Evolutionary conservation across 2,797 vertebrate genomes (phyloP).

Genomic region (Melanotaenia parkinsoni): DNA sequence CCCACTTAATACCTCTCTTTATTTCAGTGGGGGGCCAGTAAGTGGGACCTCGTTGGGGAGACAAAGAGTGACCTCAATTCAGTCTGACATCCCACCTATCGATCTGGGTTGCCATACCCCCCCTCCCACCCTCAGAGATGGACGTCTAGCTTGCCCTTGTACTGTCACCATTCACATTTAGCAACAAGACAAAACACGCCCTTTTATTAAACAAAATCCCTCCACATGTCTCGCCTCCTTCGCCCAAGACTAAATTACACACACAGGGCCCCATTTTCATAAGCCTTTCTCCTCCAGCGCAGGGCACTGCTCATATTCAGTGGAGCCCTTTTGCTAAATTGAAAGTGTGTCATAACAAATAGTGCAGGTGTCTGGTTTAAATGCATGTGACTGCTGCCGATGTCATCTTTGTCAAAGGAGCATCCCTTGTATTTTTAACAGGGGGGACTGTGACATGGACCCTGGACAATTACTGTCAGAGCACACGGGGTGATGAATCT

Average conservation of each 20-base stretch:
- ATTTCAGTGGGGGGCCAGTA: conserved; percentile 70
- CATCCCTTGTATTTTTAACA: conserved; percentile 68
- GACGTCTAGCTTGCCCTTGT: conserved; percentile 66
- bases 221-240: conserved; percentile 32
- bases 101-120: conserved; percentile 66
- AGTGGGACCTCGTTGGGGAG: conserved; percentile 76
- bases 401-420: conserved; percentile 66
- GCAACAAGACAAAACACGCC: conserved; percentile 49
- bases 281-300: conserved; percentile 36
- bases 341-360: conserved; percentile 81
- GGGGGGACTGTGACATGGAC: conserved; percentile 51
- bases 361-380: conserved; percentile 72
- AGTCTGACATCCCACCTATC: conserved; percentile 82
- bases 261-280: conserved; percentile 21
- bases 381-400: conserved; percentile 68
- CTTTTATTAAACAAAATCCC: conserved; percentile 64
- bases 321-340: conserved; percentile 70
- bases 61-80: conserved; percentile 85
- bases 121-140: conserved; percentile 50
- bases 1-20: conserved; percentile 48
- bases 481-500: conserved; percentile 74
- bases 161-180: conserved; percentile 64
- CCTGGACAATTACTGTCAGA: conserved; percentile 77
- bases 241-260: conserved; percentile 54
- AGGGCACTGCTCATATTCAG: conserved; percentile 55